These are phyloP conservation scores for Parasteatoda lunata DNA, from an alignment of 2,888 invertebrate genomes.

Conservation along the genomic window DNA sequence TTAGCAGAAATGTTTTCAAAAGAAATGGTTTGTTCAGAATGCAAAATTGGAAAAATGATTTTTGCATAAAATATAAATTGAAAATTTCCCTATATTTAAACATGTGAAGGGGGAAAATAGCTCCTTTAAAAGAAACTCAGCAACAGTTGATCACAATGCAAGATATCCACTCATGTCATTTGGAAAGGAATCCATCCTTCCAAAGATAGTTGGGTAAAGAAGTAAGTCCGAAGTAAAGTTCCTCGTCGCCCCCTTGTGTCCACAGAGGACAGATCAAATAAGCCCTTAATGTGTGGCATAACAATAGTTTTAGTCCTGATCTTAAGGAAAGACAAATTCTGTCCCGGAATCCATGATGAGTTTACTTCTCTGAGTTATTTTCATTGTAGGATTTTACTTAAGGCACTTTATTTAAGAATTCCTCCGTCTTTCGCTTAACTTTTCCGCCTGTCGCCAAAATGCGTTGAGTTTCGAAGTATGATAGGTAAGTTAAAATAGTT, in stretches of 20 bases:
- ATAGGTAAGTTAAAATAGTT: no score
- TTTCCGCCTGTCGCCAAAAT: no score
- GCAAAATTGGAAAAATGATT: no score
- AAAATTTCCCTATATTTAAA: no score
- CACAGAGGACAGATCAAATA: conserved; percentile 31
- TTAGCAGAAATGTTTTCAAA: no score
- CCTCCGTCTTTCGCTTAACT: not conserved
- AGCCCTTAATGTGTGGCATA: conserved; percentile 34
- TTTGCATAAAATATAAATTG: no score
- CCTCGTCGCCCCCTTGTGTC: conserved; percentile 17
- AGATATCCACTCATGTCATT: not conserved
- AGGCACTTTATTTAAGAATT: not conserved
- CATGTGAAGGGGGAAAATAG: no score
- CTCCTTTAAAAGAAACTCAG: no score
- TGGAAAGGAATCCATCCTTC: not conserved
- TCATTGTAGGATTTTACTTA: no score
- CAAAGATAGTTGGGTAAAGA: not conserved
- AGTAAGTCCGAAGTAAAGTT: conserved; percentile 9
- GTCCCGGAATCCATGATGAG: conserved; percentile 40
- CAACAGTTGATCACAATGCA: no score
- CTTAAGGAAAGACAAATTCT: conserved; percentile 24
- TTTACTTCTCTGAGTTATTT: not conserved
- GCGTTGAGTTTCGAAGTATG: no score
- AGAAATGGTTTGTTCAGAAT: no score
- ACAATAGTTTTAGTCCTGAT: conserved; percentile 11